Base-by-base conservation (phyloP, 2,797 vertebrate species). In the Epinephelus awoara region DNA sequence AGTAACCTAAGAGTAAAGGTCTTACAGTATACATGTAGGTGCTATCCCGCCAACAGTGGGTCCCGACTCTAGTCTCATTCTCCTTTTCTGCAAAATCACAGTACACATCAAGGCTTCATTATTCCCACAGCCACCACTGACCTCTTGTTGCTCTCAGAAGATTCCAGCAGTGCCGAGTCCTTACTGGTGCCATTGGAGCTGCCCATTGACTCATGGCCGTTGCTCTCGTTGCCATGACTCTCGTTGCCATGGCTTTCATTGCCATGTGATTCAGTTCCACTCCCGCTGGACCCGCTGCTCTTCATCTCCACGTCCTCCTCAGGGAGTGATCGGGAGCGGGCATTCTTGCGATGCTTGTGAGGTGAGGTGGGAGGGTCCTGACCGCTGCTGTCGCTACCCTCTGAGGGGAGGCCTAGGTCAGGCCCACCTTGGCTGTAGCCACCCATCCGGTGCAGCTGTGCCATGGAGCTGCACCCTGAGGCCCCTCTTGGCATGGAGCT, bases 261-360 rank as follows among this genome's bases (percentile, higher is more conserved):
- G 64, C 94, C 65, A 1, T 96, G 95, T 0, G 94, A 96, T 72
- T 97, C 96, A 0, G 95, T 96, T 0, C 96, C 96, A 18, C 94
- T 96, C 4, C 94, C 93, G 0, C 97, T 97, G 18, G 96, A 97
- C 40, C 96, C 94, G 1, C 95, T 96, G 88, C 96, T 97, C 90
- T 96, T 96, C 96, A 98, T 97, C 85, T 98, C 97, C 72, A 97
- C 87, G 2, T 98, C 96, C 27, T 94, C 95, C 68, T 97, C 96
- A 0, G 95, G 96, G 66, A 95, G 92, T 0, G 86, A 87, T 55
- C 82, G 92, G 23, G 90, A 92, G 69, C 87, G 92, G 6, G 40
- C 0, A 19, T 79, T 93, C 77, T 95, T 95, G 40, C 91, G 85
- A 57, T 85, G 89, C 40, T 79, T 90, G 74, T 87, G 93, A 0